Evolutionary conservation across 2,797 vertebrate species (phyloP).

Genomic region (Pseudomugil gertrudae): DNA sequence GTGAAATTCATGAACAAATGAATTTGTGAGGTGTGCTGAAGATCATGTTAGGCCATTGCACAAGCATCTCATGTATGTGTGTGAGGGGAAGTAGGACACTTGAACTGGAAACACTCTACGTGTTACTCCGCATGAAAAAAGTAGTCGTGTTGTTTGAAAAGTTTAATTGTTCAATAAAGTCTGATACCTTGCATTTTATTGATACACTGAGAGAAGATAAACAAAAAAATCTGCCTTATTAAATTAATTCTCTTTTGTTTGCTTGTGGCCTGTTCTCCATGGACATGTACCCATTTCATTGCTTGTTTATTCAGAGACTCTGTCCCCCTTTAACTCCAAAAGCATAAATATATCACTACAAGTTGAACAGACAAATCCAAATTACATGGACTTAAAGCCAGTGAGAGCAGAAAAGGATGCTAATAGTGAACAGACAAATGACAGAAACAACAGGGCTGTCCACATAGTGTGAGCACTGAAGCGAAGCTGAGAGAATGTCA

Average conservation of each 20-base stretch:
- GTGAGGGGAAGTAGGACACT: background rate
- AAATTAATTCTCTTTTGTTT: constrained; percentile 29
- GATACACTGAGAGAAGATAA: background rate
- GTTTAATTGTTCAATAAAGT: background rate
- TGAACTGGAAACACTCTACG: background rate
- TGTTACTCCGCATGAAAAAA: too few relatives aligned
- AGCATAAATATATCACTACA: constrained; percentile 70
- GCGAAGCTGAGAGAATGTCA: constrained; percentile 74
- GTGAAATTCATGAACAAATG: constrained; percentile 1
- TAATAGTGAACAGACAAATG: constrained; percentile 77
- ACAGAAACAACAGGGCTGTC: constrained; percentile 70
- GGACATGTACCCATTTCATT: constrained; percentile 45
- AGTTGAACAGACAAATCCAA: constrained; percentile 52
- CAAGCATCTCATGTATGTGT: constrained; percentile 14
- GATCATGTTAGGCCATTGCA: constrained; percentile 29
- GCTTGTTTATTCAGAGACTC: constrained; percentile 53
- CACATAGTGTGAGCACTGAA: constrained; percentile 61
- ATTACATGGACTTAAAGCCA: constrained; percentile 42
- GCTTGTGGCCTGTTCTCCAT: constrained; percentile 23
- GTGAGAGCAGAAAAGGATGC: constrained; percentile 53
- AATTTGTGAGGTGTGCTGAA: constrained; percentile 8
- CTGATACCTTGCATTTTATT: background rate
- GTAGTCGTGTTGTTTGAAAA: background rate
- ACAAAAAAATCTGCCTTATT: background rate
- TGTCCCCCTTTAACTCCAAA: constrained; percentile 51